These are phyloP conservation scores for Drosophila pruinosa DNA, from an alignment of 1,140 invertebrate species.

Conservation along the genomic window DNA sequence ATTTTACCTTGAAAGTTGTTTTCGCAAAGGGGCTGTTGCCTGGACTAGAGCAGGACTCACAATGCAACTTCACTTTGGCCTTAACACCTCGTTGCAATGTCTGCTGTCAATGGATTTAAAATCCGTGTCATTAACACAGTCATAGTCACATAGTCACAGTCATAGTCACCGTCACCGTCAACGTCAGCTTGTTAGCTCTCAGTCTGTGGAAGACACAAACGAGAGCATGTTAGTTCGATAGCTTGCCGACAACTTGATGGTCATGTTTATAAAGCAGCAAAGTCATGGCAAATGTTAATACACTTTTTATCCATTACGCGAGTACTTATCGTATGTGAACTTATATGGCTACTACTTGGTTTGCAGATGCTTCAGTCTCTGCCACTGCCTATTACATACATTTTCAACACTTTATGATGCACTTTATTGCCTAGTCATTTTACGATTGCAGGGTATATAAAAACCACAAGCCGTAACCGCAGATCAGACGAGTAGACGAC, in stretches of 20 bases:
- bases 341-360: neutral
- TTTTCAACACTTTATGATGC: constrained; percentile 1
- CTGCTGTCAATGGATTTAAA: constrained; percentile 10
- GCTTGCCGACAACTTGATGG: neutral
- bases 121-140: constrained; percentile 20
- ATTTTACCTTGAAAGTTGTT: constrained; percentile 55
- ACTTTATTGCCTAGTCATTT: constrained; percentile 2
- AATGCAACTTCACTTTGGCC: constrained; percentile 21
- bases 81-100: constrained; percentile 21
- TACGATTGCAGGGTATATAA: constrained; percentile 1
- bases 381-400: neutral
- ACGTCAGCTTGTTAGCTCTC: neutral
- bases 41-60: neutral
- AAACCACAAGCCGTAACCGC: neutral
- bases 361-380: no score
- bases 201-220: neutral
- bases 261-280: neutral
- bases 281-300: no score
- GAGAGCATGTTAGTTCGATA: neutral
- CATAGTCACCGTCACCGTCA: neutral
- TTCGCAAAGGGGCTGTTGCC: neutral
- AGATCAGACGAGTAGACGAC: no score
- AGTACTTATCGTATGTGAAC: neutral
- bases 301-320: neutral
- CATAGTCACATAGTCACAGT: neutral